phyloP scores from a whole-genome alignment of 2,888 invertebrate genomes.

The Blastobasis adustella region DNA sequence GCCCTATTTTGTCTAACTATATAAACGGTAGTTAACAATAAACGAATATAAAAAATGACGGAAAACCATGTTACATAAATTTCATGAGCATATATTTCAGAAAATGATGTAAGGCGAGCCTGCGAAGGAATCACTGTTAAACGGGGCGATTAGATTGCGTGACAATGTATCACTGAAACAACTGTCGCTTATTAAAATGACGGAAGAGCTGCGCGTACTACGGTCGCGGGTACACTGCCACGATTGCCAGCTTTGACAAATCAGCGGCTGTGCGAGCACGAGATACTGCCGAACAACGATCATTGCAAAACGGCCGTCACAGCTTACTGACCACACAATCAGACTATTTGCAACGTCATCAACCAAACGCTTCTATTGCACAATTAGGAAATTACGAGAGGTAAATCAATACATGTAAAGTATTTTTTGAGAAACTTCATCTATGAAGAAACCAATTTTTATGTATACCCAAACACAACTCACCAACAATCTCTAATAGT shows the following conservation, averaged over 20 bases:
- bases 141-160: slow-evolving; percentile 10
- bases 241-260: slow-evolving; percentile 27
- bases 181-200: no score
- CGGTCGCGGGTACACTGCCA: slow-evolving; percentile 53
- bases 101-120: no score
- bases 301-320: slow-evolving; percentile 40
- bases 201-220: slow-evolving; percentile 34
- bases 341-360: slow-evolving; percentile 27
- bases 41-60: background rate
- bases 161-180: slow-evolving; percentile 6
- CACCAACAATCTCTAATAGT: slow-evolving; percentile 37
- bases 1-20: slow-evolving; percentile 14
- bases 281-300: slow-evolving; percentile 27
- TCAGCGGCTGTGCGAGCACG: slow-evolving; percentile 10
- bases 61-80: background rate
- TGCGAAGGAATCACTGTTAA: slow-evolving; percentile 1
- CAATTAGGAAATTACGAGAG: no score
- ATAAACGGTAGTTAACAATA: no score
- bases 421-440: no score
- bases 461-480: slow-evolving; percentile 14
- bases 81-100: background rate
- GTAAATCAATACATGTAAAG: no score
- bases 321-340: slow-evolving; percentile 35
- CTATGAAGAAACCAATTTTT: no score
- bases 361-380: background rate